Conservation (phyloP, 2,113 vertebrate genomes). For the Gobius niger region DNA sequence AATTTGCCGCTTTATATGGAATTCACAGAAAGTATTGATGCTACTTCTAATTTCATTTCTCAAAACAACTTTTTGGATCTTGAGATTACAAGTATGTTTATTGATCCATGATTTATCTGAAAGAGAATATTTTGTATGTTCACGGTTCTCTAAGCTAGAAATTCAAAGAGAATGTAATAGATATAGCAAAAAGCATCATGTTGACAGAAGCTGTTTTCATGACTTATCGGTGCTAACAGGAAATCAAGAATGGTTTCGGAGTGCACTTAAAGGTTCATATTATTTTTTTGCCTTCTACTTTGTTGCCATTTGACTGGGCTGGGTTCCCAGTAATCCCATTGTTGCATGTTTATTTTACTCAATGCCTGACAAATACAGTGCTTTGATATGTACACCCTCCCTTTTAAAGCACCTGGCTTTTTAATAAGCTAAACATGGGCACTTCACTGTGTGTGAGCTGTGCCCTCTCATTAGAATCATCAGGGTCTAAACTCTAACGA, state of each 20-base stretch:
- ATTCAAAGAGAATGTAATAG: slow-evolving; percentile 32
- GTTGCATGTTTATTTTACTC: slow-evolving; percentile 38
- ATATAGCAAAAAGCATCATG: slow-evolving; percentile 14
- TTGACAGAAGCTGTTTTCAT: slow-evolving; percentile 25
- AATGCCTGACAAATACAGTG: slow-evolving; percentile 28
- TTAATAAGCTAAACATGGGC: slow-evolving; percentile 68
- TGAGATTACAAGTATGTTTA: slow-evolving; percentile 60
- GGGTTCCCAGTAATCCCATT: slow-evolving; percentile 72
- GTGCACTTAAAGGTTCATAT: slow-evolving; percentile 50
- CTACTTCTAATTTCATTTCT: slow-evolving; percentile 13
- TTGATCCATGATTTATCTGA: slow-evolving; percentile 27
- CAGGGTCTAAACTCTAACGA: slow-evolving; percentile 8
- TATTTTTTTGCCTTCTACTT: slow-evolving; percentile 23
- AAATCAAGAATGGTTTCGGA: slow-evolving; percentile 38
- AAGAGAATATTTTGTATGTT: slow-evolving; percentile 36
- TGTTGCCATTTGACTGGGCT: slow-evolving; percentile 68
- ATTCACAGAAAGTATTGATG: not conserved
- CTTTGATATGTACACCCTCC: slow-evolving; percentile 41
- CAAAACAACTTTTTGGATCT: slow-evolving; percentile 48
- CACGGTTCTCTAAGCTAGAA: slow-evolving; percentile 28
- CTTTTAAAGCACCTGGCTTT: slow-evolving; percentile 48
- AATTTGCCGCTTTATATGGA: not conserved
- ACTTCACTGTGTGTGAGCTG: slow-evolving; percentile 20
- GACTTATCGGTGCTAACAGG: slow-evolving; percentile 47
- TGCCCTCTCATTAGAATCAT: slow-evolving; percentile 39